Base-by-base conservation (phyloP, 2,797 vertebrate species). In the Mareca strepera region DNA sequence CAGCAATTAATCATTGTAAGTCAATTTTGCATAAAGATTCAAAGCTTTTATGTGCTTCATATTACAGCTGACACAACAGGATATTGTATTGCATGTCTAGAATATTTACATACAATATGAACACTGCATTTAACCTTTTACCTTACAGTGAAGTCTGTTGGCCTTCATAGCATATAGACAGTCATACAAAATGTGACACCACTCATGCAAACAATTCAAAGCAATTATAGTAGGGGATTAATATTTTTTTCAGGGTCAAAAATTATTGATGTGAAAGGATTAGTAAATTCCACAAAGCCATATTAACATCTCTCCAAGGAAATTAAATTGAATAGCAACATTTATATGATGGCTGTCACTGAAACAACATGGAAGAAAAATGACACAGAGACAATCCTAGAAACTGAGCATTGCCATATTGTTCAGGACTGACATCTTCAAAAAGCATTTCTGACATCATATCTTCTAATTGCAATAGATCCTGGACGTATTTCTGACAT, bases 401-500 rank as follows among this genome's bases (percentile, higher is more conserved):
- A 15, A 25, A 21, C 17, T 29, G 11, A 69, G 29, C 7, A 43
- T 3, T 77, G 52, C 21, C 58, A 14, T 48, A 53, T 43, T 85
- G 59, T 50, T 72, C 56, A 52, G 44, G n/a, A 72, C 46, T 33
- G 28, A 43, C 16, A 70, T 12, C 31, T 39, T 33, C 69, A 26
- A 7, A 39, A 48, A 0, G 1, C 2, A 11, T 2, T 68, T 29
- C 35, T 72, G 35, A 21, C 21, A n/a, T 1, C 44, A 15, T 11
- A 28, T 28, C 26, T 74, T 58, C 25, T 12, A 28, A 23, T 7
- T 78, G 17, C 31, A 66, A 6, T 1, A 72, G 17, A 12, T 35
- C 28, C 37, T 66, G 23, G 35, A 6, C 22, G 1, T 7, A 39
- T 62, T 82, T 86, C 70, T 69, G 35, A 82, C 29, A 33, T 33